Evolutionary conservation across 2,888 invertebrate species (phyloP).

Genomic region (Cephus pygmeus): DNA sequence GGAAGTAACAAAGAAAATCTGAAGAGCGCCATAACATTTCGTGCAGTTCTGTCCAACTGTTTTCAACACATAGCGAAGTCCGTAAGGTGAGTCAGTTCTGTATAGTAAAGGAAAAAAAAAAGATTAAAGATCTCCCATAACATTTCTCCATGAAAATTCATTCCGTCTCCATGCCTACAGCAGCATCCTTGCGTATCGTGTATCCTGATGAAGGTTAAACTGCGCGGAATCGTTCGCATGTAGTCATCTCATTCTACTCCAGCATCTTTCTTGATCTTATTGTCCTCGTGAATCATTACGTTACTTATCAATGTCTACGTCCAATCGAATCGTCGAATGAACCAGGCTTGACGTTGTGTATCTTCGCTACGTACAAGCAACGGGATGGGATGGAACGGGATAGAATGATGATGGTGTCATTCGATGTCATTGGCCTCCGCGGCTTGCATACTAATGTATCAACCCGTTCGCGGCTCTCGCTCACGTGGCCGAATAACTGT

Average conservation of each 20-base stretch:
- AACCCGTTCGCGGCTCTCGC: conserved; percentile 28
- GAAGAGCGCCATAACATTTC: conserved; percentile 47
- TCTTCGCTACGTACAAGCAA: neutral
- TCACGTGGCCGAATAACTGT: conserved; percentile 22
- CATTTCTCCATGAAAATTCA: neutral
- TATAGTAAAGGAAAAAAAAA: neutral
- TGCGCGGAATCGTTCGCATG: neutral
- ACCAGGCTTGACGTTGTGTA: neutral
- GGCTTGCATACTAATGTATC: conserved; percentile 48
- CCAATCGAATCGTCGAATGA: neutral
- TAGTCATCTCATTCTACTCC: neutral
- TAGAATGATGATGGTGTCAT: conserved; percentile 42
- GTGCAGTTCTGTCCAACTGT: conserved; percentile 41
- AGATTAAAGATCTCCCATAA: neutral
- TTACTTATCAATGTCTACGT: neutral
- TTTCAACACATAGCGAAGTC: conserved; percentile 48
- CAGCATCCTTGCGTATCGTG: neutral
- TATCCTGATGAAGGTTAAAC: neutral
- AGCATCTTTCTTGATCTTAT: neutral
- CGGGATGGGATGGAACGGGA: conserved; percentile 21
- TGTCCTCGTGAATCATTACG: neutral
- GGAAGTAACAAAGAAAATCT: conserved; percentile 16
- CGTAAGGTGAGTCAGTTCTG: conserved; percentile 47
- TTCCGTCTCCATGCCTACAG: neutral
- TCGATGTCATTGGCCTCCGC: conserved; percentile 56